Percentiles rank a stretch among this genome's conserved stretches.
Evolutionary conservation across 23 tunicate species (phyloP).

Genomic region (Phallusia fumigata): DNA sequence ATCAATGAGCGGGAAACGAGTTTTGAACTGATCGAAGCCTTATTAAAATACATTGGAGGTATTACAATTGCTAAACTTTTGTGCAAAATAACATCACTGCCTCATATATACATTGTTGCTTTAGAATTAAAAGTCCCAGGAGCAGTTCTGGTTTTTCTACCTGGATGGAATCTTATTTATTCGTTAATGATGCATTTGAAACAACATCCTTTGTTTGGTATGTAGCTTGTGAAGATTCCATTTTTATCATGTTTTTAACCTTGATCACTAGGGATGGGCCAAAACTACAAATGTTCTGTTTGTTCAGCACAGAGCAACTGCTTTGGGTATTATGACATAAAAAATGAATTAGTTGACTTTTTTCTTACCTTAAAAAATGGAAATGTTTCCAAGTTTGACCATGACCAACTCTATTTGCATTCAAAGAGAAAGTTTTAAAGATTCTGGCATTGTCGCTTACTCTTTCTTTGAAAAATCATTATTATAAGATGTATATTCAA

Average conservation of each 20-base stretch:
- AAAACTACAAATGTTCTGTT: no score
- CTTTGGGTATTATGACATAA: no score
- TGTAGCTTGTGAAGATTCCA: background rate
- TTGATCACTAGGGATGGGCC: no score
- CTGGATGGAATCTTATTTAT: conserved; percentile 94
- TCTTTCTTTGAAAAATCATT: background rate
- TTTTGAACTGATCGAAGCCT: conserved; percentile 74
- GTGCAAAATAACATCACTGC: no score
- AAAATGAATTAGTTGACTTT: no score
- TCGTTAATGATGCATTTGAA: conserved; percentile 80
- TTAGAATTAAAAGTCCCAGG: conserved; percentile 76
- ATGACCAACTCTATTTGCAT: no score
- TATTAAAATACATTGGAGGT: conserved; percentile 82
- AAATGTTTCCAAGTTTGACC: no score
- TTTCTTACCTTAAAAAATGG: no score
- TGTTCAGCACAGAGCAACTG: no score
- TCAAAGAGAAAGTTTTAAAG: no score
- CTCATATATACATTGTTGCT: background rate
- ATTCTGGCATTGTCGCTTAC: background rate
- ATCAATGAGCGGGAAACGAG: conserved; percentile 74
- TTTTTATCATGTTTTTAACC: no score
- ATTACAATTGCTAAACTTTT: background rate
- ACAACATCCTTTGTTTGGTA: conserved; percentile 90
- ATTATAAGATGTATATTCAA: no score
- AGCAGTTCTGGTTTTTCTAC: conserved; percentile 83